Evolutionary conservation across 2,888 invertebrate species (phyloP).

Genomic region (Physocephala rufipes): DNA sequence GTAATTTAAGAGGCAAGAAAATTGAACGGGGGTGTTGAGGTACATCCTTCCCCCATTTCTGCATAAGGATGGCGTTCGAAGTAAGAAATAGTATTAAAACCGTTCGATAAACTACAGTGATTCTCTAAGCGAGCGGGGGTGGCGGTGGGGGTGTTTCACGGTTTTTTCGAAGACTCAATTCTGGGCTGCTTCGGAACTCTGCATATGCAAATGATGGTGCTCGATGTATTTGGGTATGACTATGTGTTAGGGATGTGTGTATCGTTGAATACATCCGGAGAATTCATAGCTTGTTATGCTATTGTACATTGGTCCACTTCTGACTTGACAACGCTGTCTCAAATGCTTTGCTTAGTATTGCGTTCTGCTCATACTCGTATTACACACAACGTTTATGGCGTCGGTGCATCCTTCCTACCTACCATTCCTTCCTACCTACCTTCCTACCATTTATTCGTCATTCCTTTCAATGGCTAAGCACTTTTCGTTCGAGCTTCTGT

Average conservation of each 20-base stretch:
- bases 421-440: background rate
- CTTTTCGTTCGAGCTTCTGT: constrained; percentile 15
- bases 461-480: background rate
- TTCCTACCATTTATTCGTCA: background rate
- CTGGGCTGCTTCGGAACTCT: no score
- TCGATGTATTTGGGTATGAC: background rate
- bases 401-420: background rate
- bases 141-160: no score
- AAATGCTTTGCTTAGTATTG: background rate
- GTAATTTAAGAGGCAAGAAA: no score
- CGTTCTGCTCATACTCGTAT: background rate
- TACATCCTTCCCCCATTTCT: no score
- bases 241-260: background rate
- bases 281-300: no score
- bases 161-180: no score
- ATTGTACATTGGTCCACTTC: background rate
- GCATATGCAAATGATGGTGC: no score
- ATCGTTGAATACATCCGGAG: background rate
- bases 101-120: no score
- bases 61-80: no score
- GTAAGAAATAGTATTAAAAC: no score
- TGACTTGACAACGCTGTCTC: background rate
- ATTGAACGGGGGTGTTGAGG: no score
- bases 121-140: no score
- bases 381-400: background rate